phyloP scores from a whole-genome alignment of 2,113 vertebrate genomes.

The Ahaetulla prasina region DNA sequence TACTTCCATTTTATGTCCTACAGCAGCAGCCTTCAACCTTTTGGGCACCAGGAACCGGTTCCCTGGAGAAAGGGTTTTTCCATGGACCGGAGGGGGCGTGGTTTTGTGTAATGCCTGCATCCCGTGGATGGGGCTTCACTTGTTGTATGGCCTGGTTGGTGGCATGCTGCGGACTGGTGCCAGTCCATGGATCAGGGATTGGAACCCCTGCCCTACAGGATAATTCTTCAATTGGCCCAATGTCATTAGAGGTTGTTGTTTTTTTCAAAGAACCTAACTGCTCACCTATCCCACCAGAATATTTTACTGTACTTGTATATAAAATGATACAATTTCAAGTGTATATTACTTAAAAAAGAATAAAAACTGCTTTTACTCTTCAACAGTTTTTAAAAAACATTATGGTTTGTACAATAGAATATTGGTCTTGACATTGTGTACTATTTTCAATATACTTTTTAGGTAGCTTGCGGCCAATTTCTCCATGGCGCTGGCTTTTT shows the following conservation, averaged over 20 bases:
- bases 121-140: neutral
- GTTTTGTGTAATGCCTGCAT: neutral
- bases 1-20: neutral
- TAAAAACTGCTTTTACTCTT: neutral
- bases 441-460: conserved; percentile 19
- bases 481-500: conserved; percentile 94
- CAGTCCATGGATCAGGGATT: neutral
- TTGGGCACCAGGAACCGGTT: neutral
- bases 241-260: neutral
- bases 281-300: neutral
- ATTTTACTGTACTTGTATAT: neutral
- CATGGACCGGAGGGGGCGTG: neutral
- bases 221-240: too few relatives aligned
- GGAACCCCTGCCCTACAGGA: too few relatives aligned
- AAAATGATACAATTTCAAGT: neutral
- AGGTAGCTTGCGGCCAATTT: conserved; percentile 86
- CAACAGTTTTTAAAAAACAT: neutral
- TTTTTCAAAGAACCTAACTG: neutral
- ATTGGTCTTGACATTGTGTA: neutral
- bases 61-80: neutral
- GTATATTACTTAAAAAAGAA: neutral
- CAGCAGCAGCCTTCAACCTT: neutral
- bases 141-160: neutral
- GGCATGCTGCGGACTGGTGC: neutral
- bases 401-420: neutral